These are phyloP conservation scores for Stegana nigrithorax DNA, from an alignment of 2,888 invertebrate genomes.

Conservation along the genomic window DNA sequence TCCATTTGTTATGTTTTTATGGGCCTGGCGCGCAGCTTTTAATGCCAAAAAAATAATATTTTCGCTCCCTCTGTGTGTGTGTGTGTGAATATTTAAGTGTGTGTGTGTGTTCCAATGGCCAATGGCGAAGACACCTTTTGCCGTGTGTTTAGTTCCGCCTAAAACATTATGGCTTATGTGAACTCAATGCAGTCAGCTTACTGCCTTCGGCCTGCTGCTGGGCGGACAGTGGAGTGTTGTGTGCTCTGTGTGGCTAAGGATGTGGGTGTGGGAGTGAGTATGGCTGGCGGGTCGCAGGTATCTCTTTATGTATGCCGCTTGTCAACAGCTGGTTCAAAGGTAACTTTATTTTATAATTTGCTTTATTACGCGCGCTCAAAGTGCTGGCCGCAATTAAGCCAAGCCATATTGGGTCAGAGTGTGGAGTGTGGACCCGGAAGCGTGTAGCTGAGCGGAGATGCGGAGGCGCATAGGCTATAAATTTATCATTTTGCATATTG, in stretches of 20 bases:
- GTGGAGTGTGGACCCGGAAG: conserved; percentile 8
- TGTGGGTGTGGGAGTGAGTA: neutral
- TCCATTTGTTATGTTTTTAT: conserved; percentile 62
- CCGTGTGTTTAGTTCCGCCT: conserved; percentile 35
- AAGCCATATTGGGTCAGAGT: too few relatives aligned
- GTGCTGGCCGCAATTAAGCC: too few relatives aligned
- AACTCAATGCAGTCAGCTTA: neutral
- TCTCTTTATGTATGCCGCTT: neutral
- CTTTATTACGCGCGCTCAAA: too few relatives aligned
- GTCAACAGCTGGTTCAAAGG: conserved; percentile 37
- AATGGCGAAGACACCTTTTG: too few relatives aligned
- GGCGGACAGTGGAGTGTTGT: neutral
- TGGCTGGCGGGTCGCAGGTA: too few relatives aligned
- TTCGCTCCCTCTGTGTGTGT: too few relatives aligned
- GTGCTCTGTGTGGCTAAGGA: neutral
- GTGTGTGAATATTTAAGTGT: too few relatives aligned
- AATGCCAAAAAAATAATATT: too few relatives aligned
- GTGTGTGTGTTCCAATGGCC: too few relatives aligned
- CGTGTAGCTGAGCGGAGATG: conserved; percentile 37
- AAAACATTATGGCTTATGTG: conserved; percentile 7
- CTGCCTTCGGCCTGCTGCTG: neutral
- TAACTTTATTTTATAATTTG: conserved; percentile 60
- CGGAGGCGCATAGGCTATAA: conserved; percentile 44
- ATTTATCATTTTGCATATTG: conserved; percentile 9
- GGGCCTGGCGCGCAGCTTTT: conserved; percentile 51